Percentiles rank a stretch among this genome's conserved stretches.
These are phyloP conservation scores for Aselliscus stoliczkanus DNA, from an alignment of 2,797 vertebrate species.

Conservation along the genomic window DNA sequence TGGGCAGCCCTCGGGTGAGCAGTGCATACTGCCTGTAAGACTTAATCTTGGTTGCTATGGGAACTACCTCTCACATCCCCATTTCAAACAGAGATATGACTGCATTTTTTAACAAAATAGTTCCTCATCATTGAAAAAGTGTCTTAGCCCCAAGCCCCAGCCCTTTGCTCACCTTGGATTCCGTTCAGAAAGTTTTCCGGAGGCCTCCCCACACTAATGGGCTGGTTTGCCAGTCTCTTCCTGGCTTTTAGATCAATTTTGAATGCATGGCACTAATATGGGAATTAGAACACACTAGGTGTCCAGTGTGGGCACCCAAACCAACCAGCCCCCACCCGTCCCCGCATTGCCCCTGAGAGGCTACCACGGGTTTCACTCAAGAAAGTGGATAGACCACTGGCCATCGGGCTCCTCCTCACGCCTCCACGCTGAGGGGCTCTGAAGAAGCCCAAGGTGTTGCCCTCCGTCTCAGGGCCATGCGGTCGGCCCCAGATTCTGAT, in stretches of 20 bases:
- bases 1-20: slow-evolving; percentile 64
- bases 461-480: neutral
- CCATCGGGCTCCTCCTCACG: neutral
- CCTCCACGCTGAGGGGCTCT: neutral
- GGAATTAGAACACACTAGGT: neutral
- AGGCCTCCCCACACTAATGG: neutral
- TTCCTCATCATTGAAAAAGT: neutral
- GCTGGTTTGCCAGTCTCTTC: neutral
- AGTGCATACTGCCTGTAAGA: slow-evolving; percentile 45
- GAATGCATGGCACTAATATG: neutral
- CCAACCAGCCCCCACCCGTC: no score
- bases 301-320: neutral
- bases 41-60: slow-evolving; percentile 76
- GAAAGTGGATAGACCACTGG: neutral
- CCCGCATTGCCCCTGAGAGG: no score
- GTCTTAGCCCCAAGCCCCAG: neutral
- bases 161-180: neutral
- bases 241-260: neutral
- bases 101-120: slow-evolving; percentile 12
- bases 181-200: neutral
- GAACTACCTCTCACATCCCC: slow-evolving; percentile 65
- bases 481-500: neutral
- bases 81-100: slow-evolving; percentile 49
- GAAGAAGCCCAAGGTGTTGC: neutral
- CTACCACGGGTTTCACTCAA: neutral